These are phyloP conservation scores for Eudyptes chrysolophus DNA, from an alignment of 2,113 vertebrate species.

Conservation along the genomic window DNA sequence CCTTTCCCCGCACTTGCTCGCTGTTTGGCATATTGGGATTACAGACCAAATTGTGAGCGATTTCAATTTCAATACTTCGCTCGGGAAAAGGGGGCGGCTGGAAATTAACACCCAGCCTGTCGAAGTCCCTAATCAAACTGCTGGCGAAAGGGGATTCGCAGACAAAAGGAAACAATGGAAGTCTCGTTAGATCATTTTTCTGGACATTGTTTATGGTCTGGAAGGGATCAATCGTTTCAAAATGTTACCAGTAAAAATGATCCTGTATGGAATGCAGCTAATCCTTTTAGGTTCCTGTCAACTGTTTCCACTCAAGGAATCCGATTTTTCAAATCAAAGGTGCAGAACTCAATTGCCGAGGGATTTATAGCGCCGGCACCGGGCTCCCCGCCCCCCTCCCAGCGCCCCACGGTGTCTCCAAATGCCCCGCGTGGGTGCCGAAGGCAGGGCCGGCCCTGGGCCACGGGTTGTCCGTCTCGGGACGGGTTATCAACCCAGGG, in stretches of 20 bases:
- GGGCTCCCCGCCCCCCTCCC: neutral
- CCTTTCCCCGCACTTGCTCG: neutral
- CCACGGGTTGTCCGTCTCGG: neutral
- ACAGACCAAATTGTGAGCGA: neutral
- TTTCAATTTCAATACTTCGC: neutral
- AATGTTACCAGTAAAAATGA: constrained; percentile 81
- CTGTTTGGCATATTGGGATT: neutral
- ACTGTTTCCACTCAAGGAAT: constrained; percentile 78
- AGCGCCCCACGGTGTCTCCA: neutral
- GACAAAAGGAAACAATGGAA: constrained; percentile 71
- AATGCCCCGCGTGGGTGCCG: neutral
- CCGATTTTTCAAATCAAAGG: constrained; percentile 79
- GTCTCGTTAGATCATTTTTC: constrained; percentile 77
- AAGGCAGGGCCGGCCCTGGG: neutral
- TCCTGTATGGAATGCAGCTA: constrained; percentile 81
- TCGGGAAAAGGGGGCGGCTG: neutral
- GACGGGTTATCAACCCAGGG: rapidly evolving
- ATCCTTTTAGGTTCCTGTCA: constrained; percentile 81
- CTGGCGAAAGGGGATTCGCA: constrained; percentile 38
- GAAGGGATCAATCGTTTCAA: constrained; percentile 77
- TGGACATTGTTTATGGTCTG: constrained; percentile 74
- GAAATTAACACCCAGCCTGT: neutral
- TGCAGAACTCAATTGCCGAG: constrained; percentile 71
- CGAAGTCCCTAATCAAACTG: constrained; percentile 23
- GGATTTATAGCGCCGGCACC: constrained; percentile 62